Conservation (phyloP, 2,797 vertebrate genomes). For the Trematomus bernacchii region DNA sequence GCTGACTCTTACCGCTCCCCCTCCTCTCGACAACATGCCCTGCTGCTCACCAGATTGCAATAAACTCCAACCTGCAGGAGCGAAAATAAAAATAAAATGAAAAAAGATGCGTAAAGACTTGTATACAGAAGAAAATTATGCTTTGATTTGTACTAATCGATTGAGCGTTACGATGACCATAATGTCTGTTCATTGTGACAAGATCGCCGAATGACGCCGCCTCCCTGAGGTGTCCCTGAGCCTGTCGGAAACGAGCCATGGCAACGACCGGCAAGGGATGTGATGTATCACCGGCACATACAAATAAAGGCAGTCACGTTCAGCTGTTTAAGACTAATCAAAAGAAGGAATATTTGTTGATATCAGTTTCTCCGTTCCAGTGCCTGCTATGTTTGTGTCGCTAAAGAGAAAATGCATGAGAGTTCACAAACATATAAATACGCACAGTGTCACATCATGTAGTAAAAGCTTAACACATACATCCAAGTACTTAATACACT, state of each 20-base stretch:
- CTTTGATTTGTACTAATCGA: slow-evolving; percentile 59
- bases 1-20: slow-evolving; percentile 41
- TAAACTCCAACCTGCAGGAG: slow-evolving; percentile 59
- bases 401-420: slow-evolving; percentile 72
- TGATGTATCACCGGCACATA: neutral
- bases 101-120: slow-evolving; percentile 41
- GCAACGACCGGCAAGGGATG: slow-evolving; percentile 4
- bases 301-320: slow-evolving; percentile 3
- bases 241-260: slow-evolving; percentile 32
- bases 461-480: slow-evolving; percentile 27
- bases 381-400: slow-evolving; percentile 79
- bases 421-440: slow-evolving; percentile 35
- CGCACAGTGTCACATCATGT: slow-evolving; percentile 24
- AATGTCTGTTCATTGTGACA: slow-evolving; percentile 39
- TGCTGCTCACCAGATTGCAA: slow-evolving; percentile 53
- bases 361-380: slow-evolving; percentile 70
- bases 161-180: slow-evolving; percentile 43
- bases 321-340: slow-evolving; percentile 42
- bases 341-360: slow-evolving; percentile 55
- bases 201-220: slow-evolving; percentile 14
- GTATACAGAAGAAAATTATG: slow-evolving; percentile 42
- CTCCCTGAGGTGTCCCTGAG: slow-evolving; percentile 23
- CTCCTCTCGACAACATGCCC: slow-evolving; percentile 19
- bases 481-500: neutral
- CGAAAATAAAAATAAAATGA: slow-evolving; percentile 14